These are phyloP conservation scores for Formica aserva DNA, from an alignment of 2,888 invertebrate genomes.

Conservation along the genomic window DNA sequence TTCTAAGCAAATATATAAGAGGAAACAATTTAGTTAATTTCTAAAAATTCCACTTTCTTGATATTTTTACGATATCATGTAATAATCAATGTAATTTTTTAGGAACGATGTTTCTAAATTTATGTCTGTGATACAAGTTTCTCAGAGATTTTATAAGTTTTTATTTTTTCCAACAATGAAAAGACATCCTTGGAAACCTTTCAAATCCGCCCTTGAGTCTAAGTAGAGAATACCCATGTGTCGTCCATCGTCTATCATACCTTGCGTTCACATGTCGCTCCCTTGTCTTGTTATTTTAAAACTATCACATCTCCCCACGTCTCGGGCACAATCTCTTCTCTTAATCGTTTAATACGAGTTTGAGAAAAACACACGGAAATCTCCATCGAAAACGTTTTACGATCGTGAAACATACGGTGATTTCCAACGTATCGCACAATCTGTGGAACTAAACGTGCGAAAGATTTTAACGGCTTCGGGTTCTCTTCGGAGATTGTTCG, in stretches of 20 bases:
- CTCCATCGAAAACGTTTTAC: neutral
- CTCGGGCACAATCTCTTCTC: conserved; percentile 1
- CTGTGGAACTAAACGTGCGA: conserved; percentile 5
- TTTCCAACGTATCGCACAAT: neutral
- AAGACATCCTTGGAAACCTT: conserved; percentile 20
- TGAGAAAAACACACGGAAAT: conserved; percentile 7
- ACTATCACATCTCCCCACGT: conserved; percentile 36
- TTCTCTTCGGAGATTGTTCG: neutral
- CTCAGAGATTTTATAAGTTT: neutral
- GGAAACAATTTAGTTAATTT: neutral
- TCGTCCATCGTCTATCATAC: conserved; percentile 27
- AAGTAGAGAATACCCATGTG: conserved; percentile 45
- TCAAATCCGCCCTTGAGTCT: conserved; percentile 44
- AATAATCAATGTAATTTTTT: neutral
- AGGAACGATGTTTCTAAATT: neutral
- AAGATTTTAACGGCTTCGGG: neutral
- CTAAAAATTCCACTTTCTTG: neutral
- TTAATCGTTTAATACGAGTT: conserved; percentile 28
- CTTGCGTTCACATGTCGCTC: conserved; percentile 18
- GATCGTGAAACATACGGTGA: neutral
- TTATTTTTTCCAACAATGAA: neutral
- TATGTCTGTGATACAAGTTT: neutral
- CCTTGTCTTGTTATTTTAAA: conserved; percentile 47
- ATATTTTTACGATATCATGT: neutral
- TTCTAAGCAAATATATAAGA: neutral